Percentiles rank a stretch among this genome's conserved stretches.
Evolutionary conservation across 2,888 invertebrate species (phyloP).

Genomic region (Deroplatys truncata): DNA sequence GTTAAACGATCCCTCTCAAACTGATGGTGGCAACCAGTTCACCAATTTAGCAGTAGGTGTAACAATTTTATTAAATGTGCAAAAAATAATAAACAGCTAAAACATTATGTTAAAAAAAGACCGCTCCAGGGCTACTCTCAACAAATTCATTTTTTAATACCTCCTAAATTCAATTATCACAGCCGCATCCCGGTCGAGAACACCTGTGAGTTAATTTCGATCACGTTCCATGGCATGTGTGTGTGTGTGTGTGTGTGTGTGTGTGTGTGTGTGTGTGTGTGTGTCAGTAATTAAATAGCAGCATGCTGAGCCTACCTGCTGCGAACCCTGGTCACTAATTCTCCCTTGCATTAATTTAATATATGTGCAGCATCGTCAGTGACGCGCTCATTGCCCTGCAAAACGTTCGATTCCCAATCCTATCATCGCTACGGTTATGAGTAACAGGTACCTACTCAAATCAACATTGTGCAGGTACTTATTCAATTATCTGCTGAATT

Average conservation of each 20-base stretch:
- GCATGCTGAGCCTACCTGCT: background rate
- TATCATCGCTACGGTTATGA: background rate
- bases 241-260: constrained; percentile 22
- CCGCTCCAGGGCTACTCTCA: background rate
- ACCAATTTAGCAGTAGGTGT: background rate
- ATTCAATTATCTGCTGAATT: background rate
- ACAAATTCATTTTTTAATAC: background rate
- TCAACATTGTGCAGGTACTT: background rate
- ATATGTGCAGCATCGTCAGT: background rate
- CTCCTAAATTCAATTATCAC: background rate
- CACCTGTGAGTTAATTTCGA: constrained; percentile 12
- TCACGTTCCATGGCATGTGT: constrained; percentile 23
- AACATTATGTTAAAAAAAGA: background rate
- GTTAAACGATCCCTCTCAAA: too few relatives aligned
- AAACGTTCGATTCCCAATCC: background rate
- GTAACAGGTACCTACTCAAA: background rate
- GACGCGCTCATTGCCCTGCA: background rate
- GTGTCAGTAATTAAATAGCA: background rate
- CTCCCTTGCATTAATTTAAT: background rate
- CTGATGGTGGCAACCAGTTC: background rate
- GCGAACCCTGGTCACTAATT: background rate
- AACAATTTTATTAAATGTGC: background rate
- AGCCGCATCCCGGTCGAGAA: background rate
- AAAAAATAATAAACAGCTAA: background rate
- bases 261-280: constrained; percentile 24